phyloP scores from a whole-genome alignment of 2,888 invertebrate species.

The Hypomecis atomaria region DNA sequence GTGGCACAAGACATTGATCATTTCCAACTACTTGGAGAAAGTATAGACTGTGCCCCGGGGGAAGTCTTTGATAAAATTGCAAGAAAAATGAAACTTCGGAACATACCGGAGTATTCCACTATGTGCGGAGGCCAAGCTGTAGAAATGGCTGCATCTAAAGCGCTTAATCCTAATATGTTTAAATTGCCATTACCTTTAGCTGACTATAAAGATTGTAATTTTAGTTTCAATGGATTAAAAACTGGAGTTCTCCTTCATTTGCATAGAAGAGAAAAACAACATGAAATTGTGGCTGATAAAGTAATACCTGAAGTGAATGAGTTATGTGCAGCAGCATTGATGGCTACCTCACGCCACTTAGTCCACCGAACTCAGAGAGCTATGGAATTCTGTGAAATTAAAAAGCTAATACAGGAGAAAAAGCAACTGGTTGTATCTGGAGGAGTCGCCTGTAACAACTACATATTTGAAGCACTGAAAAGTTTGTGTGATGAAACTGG shows the following conservation, averaged over 20 bases:
- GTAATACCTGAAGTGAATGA: conserved; percentile 91
- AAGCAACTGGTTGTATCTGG: conserved; percentile 94
- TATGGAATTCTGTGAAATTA: conserved; percentile 88
- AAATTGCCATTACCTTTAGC: conserved; percentile 87
- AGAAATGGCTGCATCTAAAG: conserved; percentile 90
- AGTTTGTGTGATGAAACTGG: conserved; percentile 88
- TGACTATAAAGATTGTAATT: conserved; percentile 91
- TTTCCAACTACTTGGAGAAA: conserved; percentile 92
- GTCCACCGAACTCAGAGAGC: conserved; percentile 94
- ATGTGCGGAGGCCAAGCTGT: conserved; percentile 94
- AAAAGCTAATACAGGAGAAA: conserved; percentile 87
- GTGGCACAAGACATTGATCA: conserved; percentile 90
- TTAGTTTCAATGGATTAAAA: conserved; percentile 95
- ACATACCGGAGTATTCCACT: conserved; percentile 89
- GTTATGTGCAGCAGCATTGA: conserved; percentile 94
- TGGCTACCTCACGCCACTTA: conserved; percentile 90
- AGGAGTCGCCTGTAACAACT: conserved; percentile 97
- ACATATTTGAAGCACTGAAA: conserved; percentile 88
- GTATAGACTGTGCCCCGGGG: conserved; percentile 95
- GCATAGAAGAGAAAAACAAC: conserved; percentile 83
- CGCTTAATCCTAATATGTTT: conserved; percentile 88
- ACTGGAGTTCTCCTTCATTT: conserved; percentile 85
- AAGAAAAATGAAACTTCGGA: conserved; percentile 91
- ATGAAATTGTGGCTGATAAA: conserved; percentile 86
- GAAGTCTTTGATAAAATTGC: conserved; percentile 97